phyloP scores from a whole-genome alignment of 1,140 invertebrate species.

The Sinonovacula constricta region DNA sequence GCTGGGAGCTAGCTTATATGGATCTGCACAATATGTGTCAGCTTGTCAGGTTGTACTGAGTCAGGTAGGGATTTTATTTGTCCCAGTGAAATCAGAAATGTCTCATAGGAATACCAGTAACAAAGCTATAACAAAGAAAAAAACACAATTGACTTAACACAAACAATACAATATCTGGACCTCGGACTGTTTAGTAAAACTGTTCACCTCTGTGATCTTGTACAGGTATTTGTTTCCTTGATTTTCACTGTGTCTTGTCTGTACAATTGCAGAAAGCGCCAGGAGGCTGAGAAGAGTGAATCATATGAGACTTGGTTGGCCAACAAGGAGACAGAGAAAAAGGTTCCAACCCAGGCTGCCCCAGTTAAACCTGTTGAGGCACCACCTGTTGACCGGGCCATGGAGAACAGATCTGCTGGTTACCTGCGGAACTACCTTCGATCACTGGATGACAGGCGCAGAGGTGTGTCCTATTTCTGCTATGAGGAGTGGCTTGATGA shows the following conservation, averaged over 20 bases:
- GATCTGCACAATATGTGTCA: no score
- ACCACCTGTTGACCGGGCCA: neutral
- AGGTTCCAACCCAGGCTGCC: neutral
- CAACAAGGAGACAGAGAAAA: conserved; percentile 48
- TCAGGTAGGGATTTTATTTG: no score
- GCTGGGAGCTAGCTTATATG: no score
- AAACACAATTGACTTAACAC: no score
- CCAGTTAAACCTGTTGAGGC: neutral
- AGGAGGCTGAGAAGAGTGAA: conserved; percentile 47
- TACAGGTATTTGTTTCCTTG: neutral
- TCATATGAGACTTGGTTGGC: conserved; percentile 52
- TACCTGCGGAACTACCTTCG: conserved; percentile 37
- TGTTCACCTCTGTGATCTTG: no score
- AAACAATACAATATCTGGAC: no score
- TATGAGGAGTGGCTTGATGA: conserved; percentile 46
- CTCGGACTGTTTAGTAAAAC: no score
- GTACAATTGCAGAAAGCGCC: conserved; percentile 35
- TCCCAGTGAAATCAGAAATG: no score
- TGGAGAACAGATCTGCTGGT: conserved; percentile 19
- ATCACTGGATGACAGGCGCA: conserved; percentile 36
- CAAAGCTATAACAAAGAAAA: no score
- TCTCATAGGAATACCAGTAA: no score
- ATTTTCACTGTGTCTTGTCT: no score
- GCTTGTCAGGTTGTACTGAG: no score
- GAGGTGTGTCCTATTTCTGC: conserved; percentile 31